Evolutionary conservation across 2,888 invertebrate species (phyloP).

Genomic region (Copidosoma aretas): DNA sequence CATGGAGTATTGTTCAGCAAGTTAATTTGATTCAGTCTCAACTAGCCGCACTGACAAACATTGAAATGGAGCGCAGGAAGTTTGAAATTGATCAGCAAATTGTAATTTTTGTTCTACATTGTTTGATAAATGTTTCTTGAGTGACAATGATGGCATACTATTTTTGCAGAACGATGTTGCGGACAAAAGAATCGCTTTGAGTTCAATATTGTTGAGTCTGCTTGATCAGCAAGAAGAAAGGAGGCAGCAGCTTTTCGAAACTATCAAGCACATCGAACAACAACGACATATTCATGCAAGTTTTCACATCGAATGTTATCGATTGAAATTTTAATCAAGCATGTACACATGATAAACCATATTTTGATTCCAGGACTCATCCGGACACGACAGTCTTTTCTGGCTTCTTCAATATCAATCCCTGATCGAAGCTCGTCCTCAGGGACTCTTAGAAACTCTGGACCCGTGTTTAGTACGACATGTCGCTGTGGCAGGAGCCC

Average conservation of each 20-base stretch:
- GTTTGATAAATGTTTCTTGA: neutral
- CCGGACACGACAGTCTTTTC: conserved; percentile 63
- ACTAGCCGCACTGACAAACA: conserved; percentile 73
- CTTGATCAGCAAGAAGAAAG: conserved; percentile 73
- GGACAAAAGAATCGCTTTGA: conserved; percentile 72
- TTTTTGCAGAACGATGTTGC: conserved; percentile 69
- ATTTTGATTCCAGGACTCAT: conserved; percentile 41
- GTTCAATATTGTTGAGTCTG: conserved; percentile 72
- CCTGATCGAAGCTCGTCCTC: conserved; percentile 78
- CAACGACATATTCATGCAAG: conserved; percentile 56
- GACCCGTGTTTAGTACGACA: conserved; percentile 74
- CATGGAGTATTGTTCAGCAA: conserved; percentile 79
- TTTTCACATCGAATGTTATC: neutral
- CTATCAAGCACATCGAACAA: conserved; percentile 76
- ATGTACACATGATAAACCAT: neutral
- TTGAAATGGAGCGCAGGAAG: conserved; percentile 76
- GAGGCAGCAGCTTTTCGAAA: conserved; percentile 71
- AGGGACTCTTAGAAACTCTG: conserved; percentile 69
- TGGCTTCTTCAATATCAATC: conserved; percentile 85
- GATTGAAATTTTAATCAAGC: neutral
- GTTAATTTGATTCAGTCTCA: conserved; percentile 76
- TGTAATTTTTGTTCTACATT: conserved; percentile 58
- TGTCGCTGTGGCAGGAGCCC: conserved; percentile 74
- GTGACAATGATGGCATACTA: conserved; percentile 17
- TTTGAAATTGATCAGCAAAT: conserved; percentile 73